Percentiles rank a stretch among this genome's conserved stretches.
These are phyloP conservation scores for Platypus cylindrus DNA, from an alignment of 2,888 invertebrate species.

Conservation along the genomic window DNA sequence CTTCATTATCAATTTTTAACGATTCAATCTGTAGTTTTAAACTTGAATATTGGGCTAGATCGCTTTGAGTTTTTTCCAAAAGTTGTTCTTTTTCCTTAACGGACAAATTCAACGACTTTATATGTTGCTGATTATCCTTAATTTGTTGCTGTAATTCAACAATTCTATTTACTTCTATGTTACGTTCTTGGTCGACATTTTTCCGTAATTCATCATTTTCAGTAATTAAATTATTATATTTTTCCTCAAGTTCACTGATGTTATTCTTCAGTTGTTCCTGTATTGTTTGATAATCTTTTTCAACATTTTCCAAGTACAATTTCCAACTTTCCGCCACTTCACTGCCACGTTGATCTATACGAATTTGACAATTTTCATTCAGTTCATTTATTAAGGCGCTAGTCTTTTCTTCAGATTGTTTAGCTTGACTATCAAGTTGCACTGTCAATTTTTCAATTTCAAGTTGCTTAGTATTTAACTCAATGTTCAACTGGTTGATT, in stretches of 20 bases:
- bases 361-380: conserved; percentile 32
- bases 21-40: conserved; percentile 19
- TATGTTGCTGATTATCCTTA: conserved; percentile 25
- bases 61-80: conserved; percentile 18
- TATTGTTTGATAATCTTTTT: conserved; percentile 43
- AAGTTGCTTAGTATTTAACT: conserved; percentile 4
- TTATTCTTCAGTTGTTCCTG: conserved; percentile 28
- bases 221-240: conserved; percentile 30
- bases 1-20: conserved; percentile 15
- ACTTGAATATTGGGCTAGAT: conserved; percentile 12
- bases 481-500: conserved; percentile 1
- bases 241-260: conserved; percentile 38
- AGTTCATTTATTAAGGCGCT: conserved; percentile 12
- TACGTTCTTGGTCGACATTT: conserved; percentile 33
- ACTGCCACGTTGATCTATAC: conserved; percentile 52
- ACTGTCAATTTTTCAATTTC: conserved; percentile 7
- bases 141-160: conserved; percentile 31
- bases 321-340: conserved; percentile 62
- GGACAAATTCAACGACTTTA: conserved; percentile 24
- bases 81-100: conserved; percentile 24
- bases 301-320: conserved; percentile 49
- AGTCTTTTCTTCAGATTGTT: conserved; percentile 9
- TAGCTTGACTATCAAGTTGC: conserved; percentile 10
- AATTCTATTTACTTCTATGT: conserved; percentile 31
- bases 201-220: conserved; percentile 34